Conservation (phyloP, 2,113 vertebrate genomes). For the Vireo altiloquus region DNA sequence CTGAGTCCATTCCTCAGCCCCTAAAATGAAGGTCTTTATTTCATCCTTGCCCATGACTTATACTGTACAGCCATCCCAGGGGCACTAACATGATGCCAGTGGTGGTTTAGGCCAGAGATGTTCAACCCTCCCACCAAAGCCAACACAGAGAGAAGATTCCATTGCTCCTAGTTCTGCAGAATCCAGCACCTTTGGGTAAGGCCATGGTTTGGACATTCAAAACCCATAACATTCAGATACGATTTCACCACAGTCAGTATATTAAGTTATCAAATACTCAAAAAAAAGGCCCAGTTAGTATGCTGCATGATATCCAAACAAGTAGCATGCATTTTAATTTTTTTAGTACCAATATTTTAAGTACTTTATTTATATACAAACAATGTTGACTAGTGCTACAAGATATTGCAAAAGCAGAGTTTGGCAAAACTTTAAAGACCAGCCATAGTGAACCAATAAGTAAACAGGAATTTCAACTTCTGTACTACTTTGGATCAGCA, state of each 20-base stretch:
- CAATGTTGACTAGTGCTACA: fast-evolving
- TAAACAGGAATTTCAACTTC: background rate
- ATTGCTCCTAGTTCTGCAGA: background rate
- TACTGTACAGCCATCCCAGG: background rate
- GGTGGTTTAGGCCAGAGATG: background rate
- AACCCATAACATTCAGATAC: background rate
- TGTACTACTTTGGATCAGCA: background rate
- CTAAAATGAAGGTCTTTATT: background rate
- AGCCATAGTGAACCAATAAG: background rate
- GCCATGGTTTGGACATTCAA: background rate
- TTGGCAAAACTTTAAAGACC: background rate
- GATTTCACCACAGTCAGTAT: background rate
- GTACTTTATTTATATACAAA: background rate
- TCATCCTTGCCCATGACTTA: background rate
- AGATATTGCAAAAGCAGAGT: background rate
- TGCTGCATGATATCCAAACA: background rate
- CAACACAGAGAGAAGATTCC: background rate
- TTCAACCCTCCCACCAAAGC: background rate
- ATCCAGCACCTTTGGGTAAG: background rate
- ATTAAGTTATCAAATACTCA: background rate
- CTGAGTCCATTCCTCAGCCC: background rate
- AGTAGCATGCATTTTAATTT: background rate
- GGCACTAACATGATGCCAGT: background rate
- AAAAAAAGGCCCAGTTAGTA: background rate
- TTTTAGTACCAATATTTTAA: background rate